phyloP scores from a whole-genome alignment of 2,113 vertebrate species.

The Danio rerio region DNA sequence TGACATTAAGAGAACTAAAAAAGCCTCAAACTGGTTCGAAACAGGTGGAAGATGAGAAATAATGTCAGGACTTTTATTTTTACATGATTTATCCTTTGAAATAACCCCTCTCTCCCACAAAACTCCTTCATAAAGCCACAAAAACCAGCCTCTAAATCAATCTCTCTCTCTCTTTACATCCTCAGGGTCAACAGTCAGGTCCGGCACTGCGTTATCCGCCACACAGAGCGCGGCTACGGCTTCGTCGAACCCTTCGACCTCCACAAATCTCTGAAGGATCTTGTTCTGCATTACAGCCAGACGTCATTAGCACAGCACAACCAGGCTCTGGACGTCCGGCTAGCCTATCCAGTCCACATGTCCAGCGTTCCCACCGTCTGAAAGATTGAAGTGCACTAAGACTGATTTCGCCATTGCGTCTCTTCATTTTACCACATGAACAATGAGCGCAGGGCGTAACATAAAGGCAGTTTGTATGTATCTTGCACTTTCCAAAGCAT shows the following conservation, averaged over 20 bases:
- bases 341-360: slow-evolving; percentile 87
- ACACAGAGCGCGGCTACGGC: slow-evolving; percentile 90
- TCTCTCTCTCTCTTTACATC: slow-evolving; percentile 9
- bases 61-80: no score
- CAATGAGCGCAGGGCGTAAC: neutral
- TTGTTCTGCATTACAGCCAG: slow-evolving; percentile 95
- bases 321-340: slow-evolving; percentile 92
- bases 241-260: slow-evolving; percentile 95
- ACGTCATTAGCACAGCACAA: slow-evolving; percentile 96
- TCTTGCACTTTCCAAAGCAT: slow-evolving; percentile 40
- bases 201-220: slow-evolving; percentile 96
- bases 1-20: no score
- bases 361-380: slow-evolving; percentile 62
- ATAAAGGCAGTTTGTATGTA: neutral
- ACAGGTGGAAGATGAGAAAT: no score
- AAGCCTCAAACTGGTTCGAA: no score
- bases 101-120: no score
- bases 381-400: slow-evolving; percentile 46
- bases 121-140: no score
- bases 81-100: no score
- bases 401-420: neutral
- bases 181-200: slow-evolving; percentile 89
- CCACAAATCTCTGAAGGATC: slow-evolving; percentile 91
- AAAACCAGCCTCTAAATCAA: no score
- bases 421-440: neutral